Percentiles rank a stretch among this genome's conserved stretches.
Conservation (phyloP, 2,888 invertebrate genomes). For the Clostera curtula region DNA sequence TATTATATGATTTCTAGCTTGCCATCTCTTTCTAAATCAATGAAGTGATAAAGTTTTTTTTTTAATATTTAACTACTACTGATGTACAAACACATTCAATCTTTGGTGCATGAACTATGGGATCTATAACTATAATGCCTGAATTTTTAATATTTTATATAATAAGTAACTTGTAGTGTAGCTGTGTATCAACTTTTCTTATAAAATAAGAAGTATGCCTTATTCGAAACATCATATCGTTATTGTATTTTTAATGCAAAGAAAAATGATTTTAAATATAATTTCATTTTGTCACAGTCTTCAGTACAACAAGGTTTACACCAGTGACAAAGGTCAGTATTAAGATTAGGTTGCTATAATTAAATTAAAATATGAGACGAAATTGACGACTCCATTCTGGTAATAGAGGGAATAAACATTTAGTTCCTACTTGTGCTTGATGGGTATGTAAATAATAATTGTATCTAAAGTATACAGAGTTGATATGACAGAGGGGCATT, state of each 20-base stretch:
- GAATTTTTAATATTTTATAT: slow-evolving; percentile 14
- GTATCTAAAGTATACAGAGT: too few species aligned
- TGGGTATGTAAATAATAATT: too few species aligned
- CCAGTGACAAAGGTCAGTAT: too few species aligned
- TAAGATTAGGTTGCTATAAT: too few species aligned
- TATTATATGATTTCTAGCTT: too few species aligned
- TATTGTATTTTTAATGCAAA: slow-evolving; percentile 67
- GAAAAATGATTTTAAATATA: slow-evolving; percentile 11
- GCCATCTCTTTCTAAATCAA: too few species aligned
- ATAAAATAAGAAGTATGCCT: slow-evolving; percentile 73
- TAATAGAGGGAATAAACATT: too few species aligned
- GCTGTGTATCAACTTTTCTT: slow-evolving; percentile 50
- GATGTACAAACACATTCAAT: slow-evolving; percentile 19
- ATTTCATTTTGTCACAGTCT: slow-evolving; percentile 3
- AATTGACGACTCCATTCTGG: too few species aligned
- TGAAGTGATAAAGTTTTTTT: too few species aligned
- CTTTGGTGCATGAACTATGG: slow-evolving; percentile 32
- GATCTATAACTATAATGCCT: slow-evolving; percentile 11
- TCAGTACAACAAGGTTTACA: not conserved
- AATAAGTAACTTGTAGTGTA: slow-evolving; percentile 32
- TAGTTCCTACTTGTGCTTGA: too few species aligned
- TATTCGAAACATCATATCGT: slow-evolving; percentile 69
- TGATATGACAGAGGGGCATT: too few species aligned
- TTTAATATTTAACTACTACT: slow-evolving; percentile 28
- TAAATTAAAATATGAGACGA: too few species aligned